These are phyloP conservation scores for Falco cherrug DNA, from an alignment of 2,797 vertebrate species.

Conservation along the genomic window DNA sequence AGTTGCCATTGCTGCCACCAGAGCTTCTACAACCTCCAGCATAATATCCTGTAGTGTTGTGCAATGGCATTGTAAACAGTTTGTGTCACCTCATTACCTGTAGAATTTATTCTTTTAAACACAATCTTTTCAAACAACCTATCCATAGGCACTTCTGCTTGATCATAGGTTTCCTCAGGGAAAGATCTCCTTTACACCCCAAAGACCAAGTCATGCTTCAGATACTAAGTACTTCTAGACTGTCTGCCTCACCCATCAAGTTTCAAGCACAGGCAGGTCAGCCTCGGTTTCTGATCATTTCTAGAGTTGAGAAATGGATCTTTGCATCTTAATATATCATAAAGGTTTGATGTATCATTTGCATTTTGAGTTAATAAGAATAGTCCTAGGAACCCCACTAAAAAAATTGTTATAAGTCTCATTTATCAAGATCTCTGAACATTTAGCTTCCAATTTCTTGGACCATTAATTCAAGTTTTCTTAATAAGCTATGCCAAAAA, in stretches of 20 bases:
- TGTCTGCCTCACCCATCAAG: background rate
- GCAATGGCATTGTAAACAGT: background rate
- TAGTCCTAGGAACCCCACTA: background rate
- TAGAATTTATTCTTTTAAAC: background rate
- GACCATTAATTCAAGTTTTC: slow-evolving; percentile 40
- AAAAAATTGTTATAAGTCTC: background rate
- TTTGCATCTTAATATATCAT: background rate
- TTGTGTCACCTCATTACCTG: background rate
- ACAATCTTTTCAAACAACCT: background rate
- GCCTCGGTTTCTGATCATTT: background rate
- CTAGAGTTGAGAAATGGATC: background rate
- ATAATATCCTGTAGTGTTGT: background rate
- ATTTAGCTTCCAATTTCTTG: slow-evolving; percentile 45
- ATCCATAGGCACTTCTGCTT: background rate
- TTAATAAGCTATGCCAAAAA: slow-evolving; percentile 26
- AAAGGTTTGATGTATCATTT: background rate
- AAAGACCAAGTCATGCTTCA: background rate
- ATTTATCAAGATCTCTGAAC: slow-evolving; percentile 54
- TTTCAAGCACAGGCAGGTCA: background rate
- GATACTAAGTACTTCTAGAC: background rate
- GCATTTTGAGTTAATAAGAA: background rate
- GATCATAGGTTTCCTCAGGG: background rate
- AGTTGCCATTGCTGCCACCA: background rate
- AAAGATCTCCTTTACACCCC: background rate
- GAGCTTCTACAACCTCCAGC: background rate